Conservation (phyloP, 2,888 invertebrate genomes). For the Copidosoma aretas region DNA sequence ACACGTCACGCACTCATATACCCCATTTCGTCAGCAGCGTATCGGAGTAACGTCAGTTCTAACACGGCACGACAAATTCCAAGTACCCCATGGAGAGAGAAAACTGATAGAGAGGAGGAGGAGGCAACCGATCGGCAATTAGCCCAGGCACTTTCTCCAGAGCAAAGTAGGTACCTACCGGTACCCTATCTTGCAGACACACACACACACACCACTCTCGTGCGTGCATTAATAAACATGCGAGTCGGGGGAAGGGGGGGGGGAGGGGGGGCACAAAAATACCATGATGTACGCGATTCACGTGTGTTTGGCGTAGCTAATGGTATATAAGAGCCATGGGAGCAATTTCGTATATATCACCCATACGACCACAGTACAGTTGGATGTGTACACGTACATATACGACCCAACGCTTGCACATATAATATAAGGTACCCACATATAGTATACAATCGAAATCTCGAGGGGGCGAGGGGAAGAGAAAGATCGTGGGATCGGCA, state of each 20-base stretch:
- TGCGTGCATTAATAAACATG: too few species aligned
- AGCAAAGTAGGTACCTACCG: neutral
- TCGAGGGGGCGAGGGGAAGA: slow-evolving; percentile 25
- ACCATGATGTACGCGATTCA: neutral
- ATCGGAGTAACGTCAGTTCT: neutral
- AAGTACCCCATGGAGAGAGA: neutral
- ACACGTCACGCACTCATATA: too few species aligned
- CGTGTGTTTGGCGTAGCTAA: neutral
- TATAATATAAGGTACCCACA: too few species aligned
- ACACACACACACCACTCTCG: too few species aligned
- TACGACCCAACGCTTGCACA: neutral
- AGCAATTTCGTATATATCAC: neutral
- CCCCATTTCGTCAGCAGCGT: neutral
- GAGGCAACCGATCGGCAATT: neutral
- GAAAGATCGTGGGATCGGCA: slow-evolving; percentile 51
- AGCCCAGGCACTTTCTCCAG: slow-evolving; percentile 12
- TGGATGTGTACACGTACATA: slow-evolving; percentile 6
- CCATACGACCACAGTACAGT: slow-evolving; percentile 22
- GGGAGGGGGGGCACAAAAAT: neutral
- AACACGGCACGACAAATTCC: slow-evolving; percentile 11
- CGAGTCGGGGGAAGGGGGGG: too few species aligned
- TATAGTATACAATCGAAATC: too few species aligned
- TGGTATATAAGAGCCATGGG: neutral
- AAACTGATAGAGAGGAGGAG: neutral
- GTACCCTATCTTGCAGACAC: neutral